Conservation (phyloP, 2,888 invertebrate species). For the Luffia ferchaultella region DNA sequence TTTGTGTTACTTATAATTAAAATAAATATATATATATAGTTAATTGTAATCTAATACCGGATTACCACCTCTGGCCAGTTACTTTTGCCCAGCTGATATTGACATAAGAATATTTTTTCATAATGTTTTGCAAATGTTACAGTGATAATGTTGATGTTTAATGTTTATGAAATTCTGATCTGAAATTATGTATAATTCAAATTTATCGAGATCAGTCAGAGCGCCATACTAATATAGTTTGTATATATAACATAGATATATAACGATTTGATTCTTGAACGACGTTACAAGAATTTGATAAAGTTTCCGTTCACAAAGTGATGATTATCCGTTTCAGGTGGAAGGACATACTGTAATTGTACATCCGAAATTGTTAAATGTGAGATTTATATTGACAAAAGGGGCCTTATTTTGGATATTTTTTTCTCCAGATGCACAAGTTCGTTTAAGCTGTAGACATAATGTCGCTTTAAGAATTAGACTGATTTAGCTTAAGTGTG, state of each 20-base stretch:
- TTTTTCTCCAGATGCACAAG: constrained; percentile 24
- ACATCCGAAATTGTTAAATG: too few species aligned
- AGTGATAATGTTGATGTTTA: neutral
- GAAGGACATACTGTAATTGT: too few species aligned
- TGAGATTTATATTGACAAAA: constrained; percentile 13
- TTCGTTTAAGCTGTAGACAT: constrained; percentile 60
- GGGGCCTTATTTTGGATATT: constrained; percentile 56
- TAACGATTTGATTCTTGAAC: neutral
- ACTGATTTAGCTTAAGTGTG: constrained; percentile 64
- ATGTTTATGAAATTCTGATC: too few species aligned
- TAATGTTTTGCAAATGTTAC: neutral
- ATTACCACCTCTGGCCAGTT: neutral
- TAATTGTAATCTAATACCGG: neutral
- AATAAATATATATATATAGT: neutral
- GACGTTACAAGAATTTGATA: constrained; percentile 23
- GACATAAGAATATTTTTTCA: neutral
- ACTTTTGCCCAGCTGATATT: neutral
- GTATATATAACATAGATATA: neutral
- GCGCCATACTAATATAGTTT: constrained; percentile 7
- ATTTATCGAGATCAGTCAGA: constrained; percentile 1
- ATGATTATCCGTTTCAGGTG: too few species aligned
- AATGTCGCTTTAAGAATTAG: constrained; percentile 65
- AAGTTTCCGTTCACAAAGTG: constrained; percentile 24
- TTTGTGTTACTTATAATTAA: neutral
- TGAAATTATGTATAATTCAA: neutral